Base-by-base conservation (phyloP, 1,140 invertebrate species). In the Hyles euphorbiae region DNA sequence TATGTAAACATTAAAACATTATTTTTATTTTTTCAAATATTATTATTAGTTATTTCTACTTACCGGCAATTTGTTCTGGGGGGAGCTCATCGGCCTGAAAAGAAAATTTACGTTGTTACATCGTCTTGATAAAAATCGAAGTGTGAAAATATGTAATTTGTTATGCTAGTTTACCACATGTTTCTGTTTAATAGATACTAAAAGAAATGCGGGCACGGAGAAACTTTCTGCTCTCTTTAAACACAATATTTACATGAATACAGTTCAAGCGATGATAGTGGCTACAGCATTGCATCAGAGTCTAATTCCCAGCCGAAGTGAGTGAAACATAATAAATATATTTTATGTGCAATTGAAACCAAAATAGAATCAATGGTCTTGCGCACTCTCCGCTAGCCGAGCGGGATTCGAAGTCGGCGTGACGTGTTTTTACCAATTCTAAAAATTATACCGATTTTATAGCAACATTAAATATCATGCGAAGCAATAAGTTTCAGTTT, bases 31-130 rank as follows among this genome's bases (percentile, higher is more conserved):
- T 61, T 51, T 56, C 49, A 12, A 11, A 58, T 58, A 59, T 61
- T 55, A 60, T 43, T 51, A 10, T 68, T 34, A 60, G 60, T 36
- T 63, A 51, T 59, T 60, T 58, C 45, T 49, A 70, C 85, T 87
- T 76, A 90, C 88, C 85, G 72, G 88, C 87, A 63, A 90, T 89
- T 70, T 90, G 88, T 87, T 90, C 87, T 83, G 88, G 76, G 40
- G 88, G 88, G 64, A 89, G 87, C 76, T 90, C 88, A 81, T 90
- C 83, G 57, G 86, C 87, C 88, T 90, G 84, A 60, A 89, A 88
- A 53, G 69, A 54, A 72, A 55, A 62, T 63, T 57, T 72, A 65
- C 36, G 36, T 8, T 40, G 2, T 40, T 40, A 40, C 36, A 5
- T 40, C 36, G 8, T 40, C 36, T 5, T 5, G 8, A 40, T 5